Evolutionary conservation across 2,888 invertebrate genomes (phyloP), one percentile per base, ranked within the genome.

Genomic region (Choristoneura rosaceana): DNA sequence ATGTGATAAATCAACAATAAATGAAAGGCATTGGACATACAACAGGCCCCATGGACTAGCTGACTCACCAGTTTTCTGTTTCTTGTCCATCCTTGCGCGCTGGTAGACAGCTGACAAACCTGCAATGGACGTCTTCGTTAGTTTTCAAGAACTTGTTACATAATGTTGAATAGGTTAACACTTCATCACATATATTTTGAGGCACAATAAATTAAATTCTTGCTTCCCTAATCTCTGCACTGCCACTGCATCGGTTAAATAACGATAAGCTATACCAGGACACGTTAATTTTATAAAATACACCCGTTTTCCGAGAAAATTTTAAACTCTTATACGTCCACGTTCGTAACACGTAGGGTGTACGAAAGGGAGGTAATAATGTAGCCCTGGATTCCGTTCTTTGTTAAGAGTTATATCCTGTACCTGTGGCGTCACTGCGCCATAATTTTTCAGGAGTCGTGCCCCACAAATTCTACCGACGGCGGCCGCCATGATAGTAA

Each of bases 401-500:
- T 74, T 90, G 87, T 86, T 81, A 85, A 80, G 76, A 79, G 77
- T 73, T 80, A 80, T 86, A 83, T 84, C 81, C 73, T 86, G 87
- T 95, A 97, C 97, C 96, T 97, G 97, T 90, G 95, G 96, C 85
- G 95, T 91, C 87, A 95, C 92, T 87, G 96, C 94, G 92, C 96
- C 95, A 93, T 95, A 95, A 83, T 96, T 95, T 96, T 96, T 97
- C 87, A 98, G 95, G 93, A 98, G 96, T 92, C 96, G 96, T 90
- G 97, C 96, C 94, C 97, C 96, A 95, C 96, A 97, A 96, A 97
- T 96, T 95, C 97, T 96, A 95, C 97, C 96, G 92, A 97, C 96
- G 92, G 96, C 96, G 94, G 97, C 97, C 96, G 97, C 97, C 98
- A 98, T 98, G 95, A 96, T 97, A 95, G 95, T 86, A 91, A 93